Evolutionary conservation across 2,888 invertebrate species (phyloP), one percentile per base, ranked within the genome.

Genomic region (Acronicta alni): DNA sequence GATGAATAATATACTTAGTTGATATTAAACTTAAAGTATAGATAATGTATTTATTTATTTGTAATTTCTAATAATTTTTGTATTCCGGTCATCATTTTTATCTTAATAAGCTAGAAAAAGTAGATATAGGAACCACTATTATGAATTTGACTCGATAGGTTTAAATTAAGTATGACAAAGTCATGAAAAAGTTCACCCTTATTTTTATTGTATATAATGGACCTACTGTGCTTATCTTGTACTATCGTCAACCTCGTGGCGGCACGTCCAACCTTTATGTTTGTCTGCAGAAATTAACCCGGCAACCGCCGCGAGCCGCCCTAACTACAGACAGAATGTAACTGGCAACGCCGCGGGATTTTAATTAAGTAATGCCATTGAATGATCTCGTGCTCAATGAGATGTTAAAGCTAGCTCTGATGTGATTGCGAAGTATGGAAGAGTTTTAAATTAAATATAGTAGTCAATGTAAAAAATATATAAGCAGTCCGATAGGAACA

Each of bases 251-350:
- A 17, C 8, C 15, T 37, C 14, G 66, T 10, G 16, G 39, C 18
- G 23, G 44, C 79, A 77, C 77, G 79, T 77, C 58, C 63, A 18
- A 30, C 42, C 42, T 71, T 76, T 68, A 77, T 67, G 79, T 72
- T 23, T 39, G 60, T 47, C 54, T 57, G 49, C 49, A 58, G 42
- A 58, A 59, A 58, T 74, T 52, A 74, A 54, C 52, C 57, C 53
- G 45, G 41, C 53, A 57, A 30, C 30, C 43, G 52, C 35, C 48
- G 45, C 59, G 12, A 41, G 52, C 35, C 48, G 45, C 59, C 66
- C 53, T 58, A 66, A 53, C 39, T 37, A 51, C 38, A 15, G 37
- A 32, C 17, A 26, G 44, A 16, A 41, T 26, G 37, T 58, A 48
- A 20, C 12, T 1, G 14, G 18, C 12, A 41, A 46, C 46, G 30